Conservation (phyloP, 2,888 invertebrate species). For the Zhengitettix transpicula region DNA sequence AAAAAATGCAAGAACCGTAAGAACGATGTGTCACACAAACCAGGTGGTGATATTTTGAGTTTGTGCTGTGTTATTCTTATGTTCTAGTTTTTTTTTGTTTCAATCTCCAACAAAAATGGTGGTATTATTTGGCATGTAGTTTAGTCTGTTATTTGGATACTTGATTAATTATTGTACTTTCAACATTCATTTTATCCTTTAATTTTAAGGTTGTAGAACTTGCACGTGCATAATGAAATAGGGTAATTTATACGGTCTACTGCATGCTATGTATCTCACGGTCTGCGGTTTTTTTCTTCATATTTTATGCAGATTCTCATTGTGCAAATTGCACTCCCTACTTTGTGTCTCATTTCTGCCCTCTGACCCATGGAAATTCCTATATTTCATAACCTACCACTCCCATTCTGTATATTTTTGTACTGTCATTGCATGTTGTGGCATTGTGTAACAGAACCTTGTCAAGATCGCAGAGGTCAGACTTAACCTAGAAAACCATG, state of each 20-base stretch:
- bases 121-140: not conserved
- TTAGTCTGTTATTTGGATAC: not conserved
- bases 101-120: not conserved
- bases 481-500: conserved; percentile 42
- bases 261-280: too few relatives aligned
- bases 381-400: not conserved
- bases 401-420: not conserved
- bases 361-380: not conserved
- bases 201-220: too few relatives aligned
- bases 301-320: too few relatives aligned
- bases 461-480: conserved; percentile 52
- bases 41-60: too few relatives aligned
- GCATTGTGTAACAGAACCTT: conserved; percentile 32
- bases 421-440: conserved; percentile 2
- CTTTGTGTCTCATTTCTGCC: too few relatives aligned
- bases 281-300: too few relatives aligned
- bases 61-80: not conserved
- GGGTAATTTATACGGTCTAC: too few relatives aligned
- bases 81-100: not conserved
- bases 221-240: too few relatives aligned
- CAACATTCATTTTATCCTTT: not conserved
- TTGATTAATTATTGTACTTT: not conserved
- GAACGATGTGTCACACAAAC: too few relatives aligned
- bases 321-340: too few relatives aligned
- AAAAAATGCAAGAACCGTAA: too few relatives aligned